Conservation (phyloP, 1,140 invertebrate genomes). For the Heliconius melpomene region DNA sequence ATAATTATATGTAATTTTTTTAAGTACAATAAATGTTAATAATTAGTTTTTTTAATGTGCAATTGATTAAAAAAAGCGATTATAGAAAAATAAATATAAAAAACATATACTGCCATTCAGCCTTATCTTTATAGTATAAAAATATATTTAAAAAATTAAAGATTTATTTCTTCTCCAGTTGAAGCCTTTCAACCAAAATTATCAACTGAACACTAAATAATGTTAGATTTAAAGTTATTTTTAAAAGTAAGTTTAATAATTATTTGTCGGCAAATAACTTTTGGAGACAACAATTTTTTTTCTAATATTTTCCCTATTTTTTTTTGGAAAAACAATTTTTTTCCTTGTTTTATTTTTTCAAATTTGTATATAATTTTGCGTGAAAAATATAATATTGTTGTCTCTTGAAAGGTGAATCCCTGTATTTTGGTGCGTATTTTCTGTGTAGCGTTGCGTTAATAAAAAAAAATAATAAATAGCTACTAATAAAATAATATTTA, state of each 20-base stretch:
- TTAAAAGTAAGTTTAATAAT: conserved; percentile 35
- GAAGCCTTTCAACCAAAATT: conserved; percentile 3
- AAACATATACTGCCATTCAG: conserved; percentile 19
- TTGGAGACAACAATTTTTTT: conserved; percentile 48
- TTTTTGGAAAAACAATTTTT: neutral
- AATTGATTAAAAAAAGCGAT: neutral
- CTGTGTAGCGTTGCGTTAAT: conserved; percentile 32
- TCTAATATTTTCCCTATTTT: neutral
- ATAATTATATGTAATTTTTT: neutral
- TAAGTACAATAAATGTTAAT: neutral
- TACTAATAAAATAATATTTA: conserved; percentile 46
- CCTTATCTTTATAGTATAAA: conserved; percentile 18
- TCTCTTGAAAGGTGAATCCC: conserved; percentile 38
- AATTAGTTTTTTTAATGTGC: neutral
- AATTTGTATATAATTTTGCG: conserved; percentile 22
- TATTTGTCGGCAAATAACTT: conserved; percentile 46
- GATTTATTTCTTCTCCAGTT: neutral
- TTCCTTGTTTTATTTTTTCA: conserved; percentile 17
- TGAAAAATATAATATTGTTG: conserved; percentile 40
- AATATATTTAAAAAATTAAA: neutral
- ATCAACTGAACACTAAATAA: conserved; percentile 3
- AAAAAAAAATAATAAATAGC: conserved; percentile 34
- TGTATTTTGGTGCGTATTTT: conserved; percentile 49
- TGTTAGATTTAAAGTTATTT: conserved; percentile 27
- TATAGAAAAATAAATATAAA: neutral